Evolutionary conservation across 1,140 invertebrate species (phyloP).

Genomic region (Atta texana): DNA sequence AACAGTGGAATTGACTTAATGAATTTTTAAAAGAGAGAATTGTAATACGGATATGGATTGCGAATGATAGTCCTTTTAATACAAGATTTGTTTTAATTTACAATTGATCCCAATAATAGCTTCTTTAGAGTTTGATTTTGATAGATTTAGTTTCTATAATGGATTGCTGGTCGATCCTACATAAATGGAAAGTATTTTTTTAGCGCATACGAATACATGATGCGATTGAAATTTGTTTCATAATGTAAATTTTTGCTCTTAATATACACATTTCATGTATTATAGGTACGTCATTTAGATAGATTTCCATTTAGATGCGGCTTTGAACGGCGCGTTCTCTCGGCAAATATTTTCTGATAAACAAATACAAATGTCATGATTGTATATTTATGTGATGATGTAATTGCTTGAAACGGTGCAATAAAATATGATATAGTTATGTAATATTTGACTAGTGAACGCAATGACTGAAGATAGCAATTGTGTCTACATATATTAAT

Average conservation of each 20-base stretch:
- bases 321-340: constrained; percentile 27
- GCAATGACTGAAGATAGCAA: constrained; percentile 9
- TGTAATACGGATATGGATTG: background rate
- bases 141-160: constrained; percentile 51
- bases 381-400: background rate
- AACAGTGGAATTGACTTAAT: background rate
- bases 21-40: constrained; percentile 36
- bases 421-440: constrained; percentile 34
- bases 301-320: constrained; percentile 38
- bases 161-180: constrained; percentile 70
- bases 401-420: constrained; percentile 11
- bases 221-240: constrained; percentile 29
- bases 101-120: constrained; percentile 9
- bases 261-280: constrained; percentile 38
- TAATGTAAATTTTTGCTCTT: constrained; percentile 45
- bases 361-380: background rate
- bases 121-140: constrained; percentile 55
- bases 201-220: constrained; percentile 45
- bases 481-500: background rate
- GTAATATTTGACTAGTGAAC: constrained; percentile 45
- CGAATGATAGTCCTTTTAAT: constrained; percentile 6
- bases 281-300: constrained; percentile 40
- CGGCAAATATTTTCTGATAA: constrained; percentile 30
- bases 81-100: background rate
- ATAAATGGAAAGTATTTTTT: constrained; percentile 70